phyloP scores from a whole-genome alignment of 2,797 vertebrate genomes.

The Astyanax mexicanus region DNA sequence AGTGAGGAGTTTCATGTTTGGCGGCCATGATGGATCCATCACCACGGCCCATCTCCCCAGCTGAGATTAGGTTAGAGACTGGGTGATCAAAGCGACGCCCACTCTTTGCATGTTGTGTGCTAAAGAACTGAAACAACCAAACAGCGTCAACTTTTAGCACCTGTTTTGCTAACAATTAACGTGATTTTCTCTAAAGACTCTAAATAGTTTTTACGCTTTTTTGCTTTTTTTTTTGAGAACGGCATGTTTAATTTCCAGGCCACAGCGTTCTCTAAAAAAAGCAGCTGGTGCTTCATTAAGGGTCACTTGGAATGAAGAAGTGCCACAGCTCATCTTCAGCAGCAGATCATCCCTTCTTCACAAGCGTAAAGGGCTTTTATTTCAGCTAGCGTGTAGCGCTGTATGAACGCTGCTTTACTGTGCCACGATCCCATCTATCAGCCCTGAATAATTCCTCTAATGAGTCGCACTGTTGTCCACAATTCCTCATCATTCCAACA shows the following conservation, averaged over 20 bases:
- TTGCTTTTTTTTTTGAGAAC: neutral
- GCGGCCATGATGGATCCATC: slow-evolving; percentile 39
- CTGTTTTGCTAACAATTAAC: slow-evolving; percentile 20
- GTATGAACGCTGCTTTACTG: slow-evolving; percentile 16
- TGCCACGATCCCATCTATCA: slow-evolving; percentile 32
- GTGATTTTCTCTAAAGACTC: neutral
- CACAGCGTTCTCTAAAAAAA: neutral
- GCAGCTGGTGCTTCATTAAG: neutral
- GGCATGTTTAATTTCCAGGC: neutral
- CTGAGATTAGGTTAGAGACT: slow-evolving; percentile 75
- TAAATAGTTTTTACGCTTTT: neutral
- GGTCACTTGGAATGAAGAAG: neutral
- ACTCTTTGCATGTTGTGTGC: slow-evolving; percentile 76
- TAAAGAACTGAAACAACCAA: slow-evolving; percentile 17
- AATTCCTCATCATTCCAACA: neutral
- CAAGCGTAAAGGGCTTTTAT: neutral
- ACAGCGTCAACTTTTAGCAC: slow-evolving; percentile 1
- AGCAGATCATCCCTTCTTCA: neutral
- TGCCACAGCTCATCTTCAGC: no score
- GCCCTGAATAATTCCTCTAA: slow-evolving; percentile 27
- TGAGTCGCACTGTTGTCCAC: slow-evolving; percentile 26
- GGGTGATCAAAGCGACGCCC: slow-evolving; percentile 78
- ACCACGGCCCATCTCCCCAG: slow-evolving; percentile 68
- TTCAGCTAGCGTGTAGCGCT: neutral
- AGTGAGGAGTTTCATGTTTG: slow-evolving; percentile 39